phyloP scores from a whole-genome alignment of 1,140 invertebrate genomes.

The Gryon sp. region DNA sequence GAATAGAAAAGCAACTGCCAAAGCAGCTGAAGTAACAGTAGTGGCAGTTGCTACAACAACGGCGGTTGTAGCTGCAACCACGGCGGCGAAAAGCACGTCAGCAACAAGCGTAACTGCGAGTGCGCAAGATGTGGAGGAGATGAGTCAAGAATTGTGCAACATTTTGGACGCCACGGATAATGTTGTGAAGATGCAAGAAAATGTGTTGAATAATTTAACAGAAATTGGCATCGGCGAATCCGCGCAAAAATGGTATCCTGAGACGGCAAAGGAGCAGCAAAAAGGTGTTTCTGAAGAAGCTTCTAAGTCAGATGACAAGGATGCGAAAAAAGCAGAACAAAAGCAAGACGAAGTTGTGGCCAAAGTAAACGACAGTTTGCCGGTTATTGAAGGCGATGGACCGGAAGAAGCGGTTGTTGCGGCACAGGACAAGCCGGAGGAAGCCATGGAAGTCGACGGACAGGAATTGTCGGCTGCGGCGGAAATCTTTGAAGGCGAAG shows the following conservation, averaged over 20 bases:
- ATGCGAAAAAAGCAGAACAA: conserved; percentile 11
- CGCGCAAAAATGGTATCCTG: conserved; percentile 47
- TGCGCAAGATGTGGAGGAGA: conserved; percentile 75
- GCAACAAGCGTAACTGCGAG: no score
- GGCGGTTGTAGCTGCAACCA: no score
- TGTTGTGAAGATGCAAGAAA: conserved; percentile 76
- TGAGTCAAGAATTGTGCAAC: conserved; percentile 74
- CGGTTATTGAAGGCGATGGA: conserved; percentile 28
- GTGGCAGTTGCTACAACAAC: no score
- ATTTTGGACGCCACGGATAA: conserved; percentile 75
- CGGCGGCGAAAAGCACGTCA: no score
- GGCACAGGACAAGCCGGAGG: not conserved
- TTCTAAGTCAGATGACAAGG: not conserved
- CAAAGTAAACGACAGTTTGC: no score
- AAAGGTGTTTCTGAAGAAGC: not conserved
- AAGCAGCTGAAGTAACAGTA: no score
- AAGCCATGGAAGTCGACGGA: conserved; percentile 31
- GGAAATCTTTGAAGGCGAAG: conserved; percentile 72
- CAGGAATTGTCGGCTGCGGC: conserved; percentile 65
- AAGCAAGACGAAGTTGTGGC: conserved; percentile 16
- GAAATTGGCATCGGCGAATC: conserved; percentile 68
- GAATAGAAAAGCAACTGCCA: conserved; percentile 71
- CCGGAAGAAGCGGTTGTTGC: conserved; percentile 38
- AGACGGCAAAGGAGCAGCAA: conserved; percentile 13
- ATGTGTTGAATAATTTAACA: conserved; percentile 71